Evolutionary conservation across 1,140 invertebrate genomes (phyloP), one percentile per base, ranked within the genome.

Genomic region (Ruditapes philippinarum): DNA sequence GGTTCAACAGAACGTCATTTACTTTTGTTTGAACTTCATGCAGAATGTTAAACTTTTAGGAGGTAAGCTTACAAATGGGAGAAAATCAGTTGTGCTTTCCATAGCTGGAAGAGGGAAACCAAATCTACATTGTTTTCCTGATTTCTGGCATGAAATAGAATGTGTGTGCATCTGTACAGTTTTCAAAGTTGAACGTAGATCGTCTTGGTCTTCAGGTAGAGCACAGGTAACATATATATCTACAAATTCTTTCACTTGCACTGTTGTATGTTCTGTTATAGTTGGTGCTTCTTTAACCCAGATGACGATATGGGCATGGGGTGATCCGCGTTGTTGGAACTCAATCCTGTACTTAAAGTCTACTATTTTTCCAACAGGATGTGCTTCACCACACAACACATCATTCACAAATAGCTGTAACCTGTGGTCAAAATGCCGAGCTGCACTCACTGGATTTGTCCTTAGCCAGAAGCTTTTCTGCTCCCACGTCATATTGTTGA

Each of bases 281-380:
- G 9, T 31, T 57, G 78, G 78, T 42, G 49, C 45, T 57, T 57
- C 78, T 57, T 80, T 80, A 3, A 80, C 25, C 78, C 78, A 57
- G 1, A 31, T 22, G 14, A 80, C 7, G 5, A 54, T 57, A 33
- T 80, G 78, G 11, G 51, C 51, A 57, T 57, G 51, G 14, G 78
- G 78, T 51, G 78, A 80, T 31, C 78, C 78, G 1, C 78, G 5
- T n/a, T 80, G 78, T 51, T 78, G 74, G 25, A 78, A 78, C 31
- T 78, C 74, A 19, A 78, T 78, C n/a, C 74, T 5, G 25, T 78
- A 78, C n/a, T 78, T 78, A 33, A n/a, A 78, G 31, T 78, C 74
- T 11, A 33, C 2, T 1, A 80, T 31, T 11, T 54, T 11, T 36
- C 78, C 78, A 54, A 80, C 9, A 25, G 78, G 78, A 9, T 80